Evolutionary conservation across 2,113 vertebrate species (phyloP), one percentile per base, ranked within the genome.

Genomic region (Corynorhinus townsendii): DNA sequence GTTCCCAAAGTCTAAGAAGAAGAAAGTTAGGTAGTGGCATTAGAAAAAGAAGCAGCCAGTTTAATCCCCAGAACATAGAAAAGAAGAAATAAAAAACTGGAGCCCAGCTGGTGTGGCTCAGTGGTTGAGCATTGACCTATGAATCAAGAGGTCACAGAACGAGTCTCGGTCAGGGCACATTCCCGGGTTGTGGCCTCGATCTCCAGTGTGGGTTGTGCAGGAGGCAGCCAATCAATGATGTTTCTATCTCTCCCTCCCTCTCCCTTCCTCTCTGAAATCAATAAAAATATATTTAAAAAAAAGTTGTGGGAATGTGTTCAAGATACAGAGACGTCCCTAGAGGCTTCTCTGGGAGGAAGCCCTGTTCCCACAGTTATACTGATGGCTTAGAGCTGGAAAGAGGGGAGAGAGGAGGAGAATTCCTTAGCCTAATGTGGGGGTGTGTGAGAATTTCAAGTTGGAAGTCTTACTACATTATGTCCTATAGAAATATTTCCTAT

Each of bases 1-100:
- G 20, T 85, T 82, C 30, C 49, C n/a, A 92, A 59, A 71, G 49
- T 86, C 72, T 54, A 89, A 91, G 52, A 83, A 77, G 62, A 77
- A 93, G 73, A 93, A 93, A 33, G 88, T 73, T 47, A 73, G 45
- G 30, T 35, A 79, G 35, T 28, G 17, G 35, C 73, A 52, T 43
- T 49, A 86, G 84, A 81, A 64, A 93, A 86, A 49, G 82, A 90
- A 75, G 62, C 30, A 22, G 15, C 24, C 20, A 73, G 64, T 83
- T 90, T 84, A 95, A 93, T 62, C 40, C 26, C 83, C 16, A 81
- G 90, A 62, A 86, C n/a, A 93, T 2, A 77, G 80, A 14, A 73
- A 86, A 40, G 49, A 49, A 49, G 24, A 73, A 90, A 84, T 47
- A 54, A 64, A 38, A 71, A 75, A 47, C 5, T 12, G 59, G 59